Evolutionary conservation across 2,113 vertebrate genomes (phyloP), one percentile per base, ranked within the genome.

Genomic region (Pagrus major): DNA sequence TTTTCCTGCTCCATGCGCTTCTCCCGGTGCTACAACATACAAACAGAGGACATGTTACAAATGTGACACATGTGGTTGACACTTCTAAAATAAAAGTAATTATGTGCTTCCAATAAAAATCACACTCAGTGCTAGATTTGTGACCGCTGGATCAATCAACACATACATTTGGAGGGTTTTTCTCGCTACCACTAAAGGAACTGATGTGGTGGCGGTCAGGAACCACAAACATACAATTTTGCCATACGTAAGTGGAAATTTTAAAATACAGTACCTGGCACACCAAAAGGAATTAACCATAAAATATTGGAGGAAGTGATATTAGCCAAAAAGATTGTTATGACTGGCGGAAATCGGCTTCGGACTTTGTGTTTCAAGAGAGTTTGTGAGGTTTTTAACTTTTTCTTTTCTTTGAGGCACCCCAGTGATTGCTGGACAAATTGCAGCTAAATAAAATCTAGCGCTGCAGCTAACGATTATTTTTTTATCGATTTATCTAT

Each of bases 1-100:
- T 97, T 99, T 83, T 99, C 98, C 87, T 99, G 97, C 67, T 97
- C 96, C 93, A 97, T 92, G 6, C 97, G 96, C 75, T 97, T 98
- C 90, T 99, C 97, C 23, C 96, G 95, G 86, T 96, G 95, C 97
- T 99, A 67, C 46, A 73, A 81, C 39, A 79, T 2, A 81, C 6
- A 41, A 25, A 71, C 15, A 15, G 35, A 55, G 15, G 18, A 21
- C 3, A 59, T 3, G 41, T 11, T 21, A 52, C 1, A 8, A 41
- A 51, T 14, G 1, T 33, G 4, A 76, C 20, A 23, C 46, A 37
- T 10, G 12, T 10, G 25, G 35, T 11, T 25, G 14, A 0, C 9
- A 46, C 14, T 20, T 23, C n/a, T n/a, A n/a, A n/a, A n/a, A n/a
- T n/a, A n/a, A n/a, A n/a, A 3, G 49, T 9, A 15, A 31, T 5